Percentiles rank a stretch among this genome's conserved stretches.
Conservation (phyloP, 2,888 invertebrate genomes). For the Drosophila conformis region DNA sequence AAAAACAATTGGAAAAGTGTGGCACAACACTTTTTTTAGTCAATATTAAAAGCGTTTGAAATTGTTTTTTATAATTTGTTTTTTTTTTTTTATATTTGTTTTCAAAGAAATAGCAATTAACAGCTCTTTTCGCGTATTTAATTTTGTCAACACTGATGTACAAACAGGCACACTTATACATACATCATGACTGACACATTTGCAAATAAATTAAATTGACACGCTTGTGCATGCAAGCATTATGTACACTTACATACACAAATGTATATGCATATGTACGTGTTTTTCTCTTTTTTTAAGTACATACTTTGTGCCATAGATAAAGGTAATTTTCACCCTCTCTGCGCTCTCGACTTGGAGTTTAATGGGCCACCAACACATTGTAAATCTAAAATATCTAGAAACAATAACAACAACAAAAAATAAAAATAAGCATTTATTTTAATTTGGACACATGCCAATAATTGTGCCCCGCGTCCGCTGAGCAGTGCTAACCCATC, state of each 20-base stretch:
- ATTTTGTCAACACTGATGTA: background rate
- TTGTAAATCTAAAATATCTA: constrained; percentile 7
- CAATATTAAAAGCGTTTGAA: background rate
- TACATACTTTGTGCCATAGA: background rate
- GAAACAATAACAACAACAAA: background rate
- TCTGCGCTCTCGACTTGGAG: constrained; percentile 1
- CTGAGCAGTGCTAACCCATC: background rate
- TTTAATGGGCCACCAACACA: constrained; percentile 3
- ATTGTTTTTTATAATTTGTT: background rate
- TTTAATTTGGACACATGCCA: constrained; percentile 8
- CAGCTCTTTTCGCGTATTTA: background rate
- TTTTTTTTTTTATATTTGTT: background rate
- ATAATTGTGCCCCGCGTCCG: background rate
- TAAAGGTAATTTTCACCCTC: background rate
- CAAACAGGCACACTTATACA: background rate
- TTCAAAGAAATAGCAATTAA: background rate
- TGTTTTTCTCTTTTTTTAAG: background rate
- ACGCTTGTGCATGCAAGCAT: background rate
- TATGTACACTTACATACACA: background rate
- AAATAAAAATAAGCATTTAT: background rate
- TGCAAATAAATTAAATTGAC: background rate
- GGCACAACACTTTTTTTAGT: background rate
- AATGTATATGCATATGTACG: background rate
- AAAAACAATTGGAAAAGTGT: background rate
- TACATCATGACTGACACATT: constrained; percentile 7